Evolutionary conservation across 2,113 vertebrate species (phyloP).

Genomic region (Catharus minimus): DNA sequence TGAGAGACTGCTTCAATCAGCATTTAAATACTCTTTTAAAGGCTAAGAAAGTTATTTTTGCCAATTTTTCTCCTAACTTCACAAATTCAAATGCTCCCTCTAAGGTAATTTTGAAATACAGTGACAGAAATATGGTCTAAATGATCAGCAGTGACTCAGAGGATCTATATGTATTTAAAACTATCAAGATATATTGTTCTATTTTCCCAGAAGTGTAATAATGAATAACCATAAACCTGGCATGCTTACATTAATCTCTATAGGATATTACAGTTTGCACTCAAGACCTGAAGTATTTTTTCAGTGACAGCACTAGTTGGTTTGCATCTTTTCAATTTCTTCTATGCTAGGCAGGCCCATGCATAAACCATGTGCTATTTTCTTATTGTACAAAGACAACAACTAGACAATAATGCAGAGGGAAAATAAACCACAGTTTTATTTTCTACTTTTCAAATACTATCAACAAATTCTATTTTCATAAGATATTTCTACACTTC

Average conservation of each 20-base stretch:
- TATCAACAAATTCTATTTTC: not conserved
- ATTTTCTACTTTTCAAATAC: not conserved
- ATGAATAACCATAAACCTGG: slow-evolving; percentile 55
- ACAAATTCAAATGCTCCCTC: slow-evolving; percentile 11
- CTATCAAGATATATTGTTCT: slow-evolving; percentile 55
- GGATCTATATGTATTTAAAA: slow-evolving; percentile 21
- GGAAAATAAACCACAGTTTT: not conserved
- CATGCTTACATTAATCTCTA: slow-evolving; percentile 43
- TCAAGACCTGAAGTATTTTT: slow-evolving; percentile 49
- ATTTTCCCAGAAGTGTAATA: slow-evolving; percentile 63
- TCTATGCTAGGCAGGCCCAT: not conserved
- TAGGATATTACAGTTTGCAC: slow-evolving; percentile 49
- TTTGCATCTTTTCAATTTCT: slow-evolving; percentile 28
- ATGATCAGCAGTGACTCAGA: slow-evolving; percentile 28
- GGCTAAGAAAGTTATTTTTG: not conserved
- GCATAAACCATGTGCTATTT: not conserved
- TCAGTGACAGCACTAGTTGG: not conserved
- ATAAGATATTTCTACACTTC: not conserved
- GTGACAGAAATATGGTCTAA: slow-evolving; percentile 22
- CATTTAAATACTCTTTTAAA: slow-evolving; percentile 27
- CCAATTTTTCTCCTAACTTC: not conserved
- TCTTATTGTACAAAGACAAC: not conserved
- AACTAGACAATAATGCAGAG: not conserved
- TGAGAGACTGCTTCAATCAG: slow-evolving; percentile 12
- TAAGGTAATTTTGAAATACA: not conserved